phyloP scores from a whole-genome alignment of 2,797 vertebrate species.

The Cacajao melanocephalus region DNA sequence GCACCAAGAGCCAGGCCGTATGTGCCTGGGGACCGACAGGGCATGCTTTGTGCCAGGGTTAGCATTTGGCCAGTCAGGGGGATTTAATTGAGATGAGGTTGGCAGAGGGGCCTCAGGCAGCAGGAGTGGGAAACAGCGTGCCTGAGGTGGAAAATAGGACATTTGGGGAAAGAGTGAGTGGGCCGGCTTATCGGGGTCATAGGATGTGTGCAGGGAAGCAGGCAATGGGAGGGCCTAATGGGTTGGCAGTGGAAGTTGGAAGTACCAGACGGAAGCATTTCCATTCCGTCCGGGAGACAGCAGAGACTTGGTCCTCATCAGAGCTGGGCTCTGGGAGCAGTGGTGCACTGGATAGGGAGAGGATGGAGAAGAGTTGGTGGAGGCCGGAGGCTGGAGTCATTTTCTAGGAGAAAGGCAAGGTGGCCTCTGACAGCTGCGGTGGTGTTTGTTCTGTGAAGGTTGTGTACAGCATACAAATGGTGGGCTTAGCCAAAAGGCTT shows the following conservation, averaged over 20 bases:
- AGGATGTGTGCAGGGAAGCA: background rate
- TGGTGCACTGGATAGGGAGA: too few species aligned
- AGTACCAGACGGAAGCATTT: background rate
- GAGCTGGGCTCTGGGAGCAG: background rate
- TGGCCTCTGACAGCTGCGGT: background rate
- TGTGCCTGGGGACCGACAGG: background rate
- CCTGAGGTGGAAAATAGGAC: fast-evolving
- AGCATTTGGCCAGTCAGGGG: background rate
- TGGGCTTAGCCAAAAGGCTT: background rate
- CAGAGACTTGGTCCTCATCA: background rate
- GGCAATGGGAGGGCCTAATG: background rate
- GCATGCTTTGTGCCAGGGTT: background rate
- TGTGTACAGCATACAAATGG: fast-evolving
- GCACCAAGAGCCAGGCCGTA: background rate
- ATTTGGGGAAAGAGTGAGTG: background rate
- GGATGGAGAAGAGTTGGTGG: background rate
- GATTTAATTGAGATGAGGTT: background rate
- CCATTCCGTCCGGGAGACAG: background rate
- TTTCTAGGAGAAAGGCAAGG: background rate
- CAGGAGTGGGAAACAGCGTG: background rate
- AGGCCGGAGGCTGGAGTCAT: background rate
- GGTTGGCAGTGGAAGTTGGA: background rate
- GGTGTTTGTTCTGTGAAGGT: fast-evolving
- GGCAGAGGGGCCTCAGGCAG: background rate
- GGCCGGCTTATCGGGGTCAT: background rate